Percentiles rank a stretch among this genome's conserved stretches.
Evolutionary conservation across 2,113 vertebrate species (phyloP).

Genomic region (Mormoops blainvillei): DNA sequence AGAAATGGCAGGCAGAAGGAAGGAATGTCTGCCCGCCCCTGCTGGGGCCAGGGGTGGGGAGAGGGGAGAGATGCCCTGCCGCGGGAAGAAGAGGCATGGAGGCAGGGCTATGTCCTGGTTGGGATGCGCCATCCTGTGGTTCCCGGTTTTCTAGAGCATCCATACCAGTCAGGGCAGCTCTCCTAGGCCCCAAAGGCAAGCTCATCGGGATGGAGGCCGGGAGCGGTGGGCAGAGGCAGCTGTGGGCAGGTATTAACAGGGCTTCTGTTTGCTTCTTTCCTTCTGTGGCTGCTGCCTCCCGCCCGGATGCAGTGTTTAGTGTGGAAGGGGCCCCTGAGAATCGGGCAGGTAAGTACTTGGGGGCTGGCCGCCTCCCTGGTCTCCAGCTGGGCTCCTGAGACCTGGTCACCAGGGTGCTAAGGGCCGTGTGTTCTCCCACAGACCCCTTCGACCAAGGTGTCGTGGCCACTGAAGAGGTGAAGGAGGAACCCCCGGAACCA

Average conservation of each 20-base stretch:
- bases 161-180: background rate
- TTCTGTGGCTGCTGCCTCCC: slow-evolving; percentile 27
- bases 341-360: slow-evolving; percentile 80
- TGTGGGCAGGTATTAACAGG: slow-evolving; percentile 41
- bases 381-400: background rate
- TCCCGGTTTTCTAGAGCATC: background rate
- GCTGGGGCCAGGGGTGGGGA: background rate
- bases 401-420: background rate
- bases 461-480: slow-evolving; percentile 91
- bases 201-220: background rate
- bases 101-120: background rate
- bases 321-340: slow-evolving; percentile 86
- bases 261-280: slow-evolving; percentile 75
- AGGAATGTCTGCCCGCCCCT: background rate
- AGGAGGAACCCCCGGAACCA: slow-evolving; percentile 94
- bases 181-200: background rate
- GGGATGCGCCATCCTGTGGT: too few species aligned
- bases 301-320: slow-evolving; percentile 80
- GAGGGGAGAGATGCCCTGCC: background rate
- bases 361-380: background rate
- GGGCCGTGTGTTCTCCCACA: slow-evolving; percentile 77
- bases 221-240: background rate
- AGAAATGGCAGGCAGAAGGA: background rate
- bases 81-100: background rate
- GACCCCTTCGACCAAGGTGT: slow-evolving; percentile 97